Base-by-base conservation (phyloP, 2,113 vertebrate genomes). In the Clarias magur region DNA sequence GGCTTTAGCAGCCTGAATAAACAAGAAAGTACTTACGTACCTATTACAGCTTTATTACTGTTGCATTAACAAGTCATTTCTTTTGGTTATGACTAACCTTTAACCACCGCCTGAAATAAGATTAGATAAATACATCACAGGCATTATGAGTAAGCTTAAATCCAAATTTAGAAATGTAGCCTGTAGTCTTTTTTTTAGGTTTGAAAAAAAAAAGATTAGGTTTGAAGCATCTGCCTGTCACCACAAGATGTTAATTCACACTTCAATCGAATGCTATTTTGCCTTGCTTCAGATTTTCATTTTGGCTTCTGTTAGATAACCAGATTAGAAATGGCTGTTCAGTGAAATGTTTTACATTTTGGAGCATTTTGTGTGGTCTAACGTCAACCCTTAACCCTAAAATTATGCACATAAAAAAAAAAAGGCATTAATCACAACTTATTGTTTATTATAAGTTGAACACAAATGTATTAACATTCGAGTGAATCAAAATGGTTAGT, bases 181-280 rank as follows among this genome's bases (percentile, higher is more conserved):
- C 48, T 48, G 48, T 5, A 42, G 42, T 8, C 7, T 48, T 48
- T 48, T 48, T 48, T 48, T 48, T 48, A n/a, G n/a, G n/a, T 34
- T 34, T 34, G n/a, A n/a, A n/a, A 34, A 48, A 48, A 7, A 48
- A 7, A 9, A 48, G 30, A 17, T 84, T 34, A 25, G 17, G 34
- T 60, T 62, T 54, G n/a, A 85, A 62, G 65, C 62, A 80, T 54
- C 56, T 62, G 56, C 67, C 68, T n/a, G 83, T 84, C 30, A 84
- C 82, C 25, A 34, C 30, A 54, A 21, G 53, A 76, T 83, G 42
- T 54, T 38, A 60, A 73, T n/a, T 62, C 56, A 48, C 25, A 42
- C 27, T 73, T 42, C 21, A 59, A 16, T 84, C 67, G 13, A 63
- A 78, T 62, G 57, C 34, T 48, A 23, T 48, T 48, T 19, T 48